Conservation (phyloP, 2,797 vertebrate species). For the Halcyon chelicuti region DNA sequence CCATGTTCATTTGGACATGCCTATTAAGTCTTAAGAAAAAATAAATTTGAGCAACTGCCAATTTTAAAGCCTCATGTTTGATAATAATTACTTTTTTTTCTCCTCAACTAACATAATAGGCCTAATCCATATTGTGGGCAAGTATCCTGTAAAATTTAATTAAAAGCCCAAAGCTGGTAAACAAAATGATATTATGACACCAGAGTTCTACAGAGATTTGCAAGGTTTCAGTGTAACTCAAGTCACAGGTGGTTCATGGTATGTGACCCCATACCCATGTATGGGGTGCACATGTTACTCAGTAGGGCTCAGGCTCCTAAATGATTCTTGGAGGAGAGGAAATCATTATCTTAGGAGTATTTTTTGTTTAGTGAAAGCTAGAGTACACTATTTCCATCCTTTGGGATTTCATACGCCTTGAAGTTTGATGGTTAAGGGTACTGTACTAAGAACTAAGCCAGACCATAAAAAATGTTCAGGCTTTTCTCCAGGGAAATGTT, state of each 20-base stretch:
- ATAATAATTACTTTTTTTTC: background rate
- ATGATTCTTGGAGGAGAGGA: background rate
- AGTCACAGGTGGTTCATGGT: background rate
- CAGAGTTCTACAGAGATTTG: background rate
- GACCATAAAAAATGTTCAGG: slow-evolving; percentile 34
- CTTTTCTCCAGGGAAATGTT: slow-evolving; percentile 65
- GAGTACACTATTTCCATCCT: background rate
- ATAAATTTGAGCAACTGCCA: slow-evolving; percentile 35
- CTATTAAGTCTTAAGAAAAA: slow-evolving; percentile 59
- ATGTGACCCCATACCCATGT: background rate
- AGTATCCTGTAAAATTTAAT: slow-evolving; percentile 57
- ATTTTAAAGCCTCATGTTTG: slow-evolving; percentile 16
- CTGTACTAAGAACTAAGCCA: slow-evolving; percentile 20
- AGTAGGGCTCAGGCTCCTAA: background rate
- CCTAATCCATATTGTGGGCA: slow-evolving; percentile 51
- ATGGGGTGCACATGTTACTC: background rate
- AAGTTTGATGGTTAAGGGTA: slow-evolving; percentile 39
- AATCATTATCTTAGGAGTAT: background rate
- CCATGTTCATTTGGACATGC: slow-evolving; percentile 39
- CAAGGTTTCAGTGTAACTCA: background rate
- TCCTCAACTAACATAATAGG: background rate
- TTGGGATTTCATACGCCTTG: background rate
- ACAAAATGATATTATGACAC: background rate
- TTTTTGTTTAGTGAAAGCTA: too few relatives aligned
- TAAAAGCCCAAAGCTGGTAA: slow-evolving; percentile 44